phyloP scores from a whole-genome alignment of 1,140 invertebrate species.

The Drosophila saltans region DNA sequence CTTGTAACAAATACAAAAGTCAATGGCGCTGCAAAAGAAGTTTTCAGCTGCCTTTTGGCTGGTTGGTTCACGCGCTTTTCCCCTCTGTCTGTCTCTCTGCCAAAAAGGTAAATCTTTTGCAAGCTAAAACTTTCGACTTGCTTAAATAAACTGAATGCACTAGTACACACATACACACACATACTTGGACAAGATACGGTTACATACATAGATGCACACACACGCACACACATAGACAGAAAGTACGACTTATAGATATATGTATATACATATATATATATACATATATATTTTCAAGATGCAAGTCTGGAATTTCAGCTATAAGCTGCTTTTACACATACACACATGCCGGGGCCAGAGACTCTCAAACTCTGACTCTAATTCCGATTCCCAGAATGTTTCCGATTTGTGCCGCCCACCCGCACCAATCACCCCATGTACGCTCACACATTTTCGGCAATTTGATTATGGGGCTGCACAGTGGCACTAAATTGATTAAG shows the following conservation, averaged over 20 bases:
- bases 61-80: constrained; percentile 6
- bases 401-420: constrained; percentile 50
- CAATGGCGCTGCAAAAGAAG: constrained; percentile 81
- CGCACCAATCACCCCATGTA: constrained; percentile 1
- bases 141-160: constrained; percentile 73
- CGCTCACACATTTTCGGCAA: constrained; percentile 66
- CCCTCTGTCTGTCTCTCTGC: constrained; percentile 33
- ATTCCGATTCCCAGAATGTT: constrained; percentile 46
- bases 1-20: constrained; percentile 81
- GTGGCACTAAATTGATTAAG: constrained; percentile 26
- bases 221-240: not conserved
- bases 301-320: constrained; percentile 23
- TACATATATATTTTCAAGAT: constrained; percentile 17
- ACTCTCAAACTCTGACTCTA: constrained; percentile 48
- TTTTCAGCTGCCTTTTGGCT: constrained; percentile 58
- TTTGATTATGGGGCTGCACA: constrained; percentile 73
- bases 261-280: not conserved
- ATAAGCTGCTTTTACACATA: constrained; percentile 75
- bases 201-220: not conserved
- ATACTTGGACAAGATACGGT: constrained; percentile 33
- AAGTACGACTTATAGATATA: too few relatives aligned
- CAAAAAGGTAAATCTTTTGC: constrained; percentile 75
- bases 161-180: constrained; percentile 18
- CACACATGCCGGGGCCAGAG: constrained; percentile 60
- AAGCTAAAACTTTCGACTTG: constrained; percentile 76